Conservation (phyloP, 2,113 vertebrate genomes). For the Tringa solitaria region DNA sequence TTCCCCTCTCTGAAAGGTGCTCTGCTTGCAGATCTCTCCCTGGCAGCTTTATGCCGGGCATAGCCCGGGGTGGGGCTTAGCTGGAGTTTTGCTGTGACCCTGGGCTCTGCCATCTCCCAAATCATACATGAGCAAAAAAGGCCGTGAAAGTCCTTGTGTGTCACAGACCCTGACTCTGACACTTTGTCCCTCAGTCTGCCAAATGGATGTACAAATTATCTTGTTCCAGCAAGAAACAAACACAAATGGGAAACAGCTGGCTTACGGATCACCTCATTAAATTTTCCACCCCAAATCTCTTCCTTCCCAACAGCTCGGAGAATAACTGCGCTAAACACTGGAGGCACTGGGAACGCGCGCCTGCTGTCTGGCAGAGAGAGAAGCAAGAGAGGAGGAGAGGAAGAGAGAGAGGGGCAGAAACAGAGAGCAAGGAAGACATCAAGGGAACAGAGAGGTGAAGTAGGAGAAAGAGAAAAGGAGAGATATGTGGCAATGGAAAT, state of each 20-base stretch:
- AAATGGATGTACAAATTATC: background rate
- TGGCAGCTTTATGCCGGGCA: background rate
- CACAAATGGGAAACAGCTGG: slow-evolving; percentile 1
- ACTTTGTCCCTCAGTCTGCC: background rate
- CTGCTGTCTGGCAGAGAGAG: background rate
- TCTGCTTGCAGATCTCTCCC: background rate
- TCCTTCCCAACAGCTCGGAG: background rate
- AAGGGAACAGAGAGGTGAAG: background rate
- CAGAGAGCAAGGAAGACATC: background rate
- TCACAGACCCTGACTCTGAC: too few relatives aligned
- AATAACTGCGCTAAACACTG: background rate
- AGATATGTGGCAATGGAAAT: background rate
- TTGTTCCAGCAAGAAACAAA: background rate
- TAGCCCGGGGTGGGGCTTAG: background rate
- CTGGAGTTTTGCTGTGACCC: background rate
- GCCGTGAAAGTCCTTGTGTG: background rate
- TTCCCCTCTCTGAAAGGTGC: background rate
- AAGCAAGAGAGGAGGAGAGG: background rate
- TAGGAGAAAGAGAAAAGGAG: background rate
- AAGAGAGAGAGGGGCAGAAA: background rate
- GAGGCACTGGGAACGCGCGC: background rate
- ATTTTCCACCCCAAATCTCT: background rate
- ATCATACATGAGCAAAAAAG: background rate
- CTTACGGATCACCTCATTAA: background rate
- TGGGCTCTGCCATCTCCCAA: background rate